phyloP scores from a whole-genome alignment of 2,888 invertebrate species.

The Cosmia trapezina region DNA sequence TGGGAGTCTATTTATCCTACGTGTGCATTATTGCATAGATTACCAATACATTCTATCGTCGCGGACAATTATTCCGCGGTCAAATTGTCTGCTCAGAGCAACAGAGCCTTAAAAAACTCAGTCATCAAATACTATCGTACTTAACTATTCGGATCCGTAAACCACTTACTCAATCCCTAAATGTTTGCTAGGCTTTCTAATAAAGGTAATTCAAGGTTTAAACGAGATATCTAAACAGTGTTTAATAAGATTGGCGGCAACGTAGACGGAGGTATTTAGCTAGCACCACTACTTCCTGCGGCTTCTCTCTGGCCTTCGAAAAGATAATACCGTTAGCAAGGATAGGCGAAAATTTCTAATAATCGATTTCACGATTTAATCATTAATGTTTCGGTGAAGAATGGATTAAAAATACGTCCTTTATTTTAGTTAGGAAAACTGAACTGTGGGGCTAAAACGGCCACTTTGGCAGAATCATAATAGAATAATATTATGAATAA shows the following conservation, averaged over 20 bases:
- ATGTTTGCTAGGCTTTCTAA: constrained; percentile 49
- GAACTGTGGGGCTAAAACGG: no score
- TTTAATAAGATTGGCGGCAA: constrained; percentile 41
- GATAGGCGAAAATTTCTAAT: constrained; percentile 22
- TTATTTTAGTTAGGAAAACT: no score
- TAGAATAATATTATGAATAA: no score
- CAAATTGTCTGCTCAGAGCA: no score
- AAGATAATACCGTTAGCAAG: constrained; percentile 40
- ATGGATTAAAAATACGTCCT: no score
- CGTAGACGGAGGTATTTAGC: constrained; percentile 41
- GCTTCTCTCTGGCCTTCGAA: constrained; percentile 50
- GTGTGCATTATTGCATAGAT: no score
- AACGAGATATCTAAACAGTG: constrained; percentile 46
- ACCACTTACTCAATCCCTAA: constrained; percentile 46
- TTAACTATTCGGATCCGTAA: neutral
- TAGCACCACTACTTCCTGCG: constrained; percentile 40
- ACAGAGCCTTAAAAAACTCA: neutral
- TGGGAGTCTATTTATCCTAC: no score
- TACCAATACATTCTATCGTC: no score
- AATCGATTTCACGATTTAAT: constrained; percentile 11
- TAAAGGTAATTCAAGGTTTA: constrained; percentile 55
- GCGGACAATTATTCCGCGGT: no score
- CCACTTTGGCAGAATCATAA: no score
- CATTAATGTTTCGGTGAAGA: neutral
- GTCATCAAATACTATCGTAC: neutral